Percentiles rank a stretch among this genome's conserved stretches.
phyloP scores from a whole-genome alignment of 23 tunicate genomes.

The Trididemnum nubilum region DNA sequence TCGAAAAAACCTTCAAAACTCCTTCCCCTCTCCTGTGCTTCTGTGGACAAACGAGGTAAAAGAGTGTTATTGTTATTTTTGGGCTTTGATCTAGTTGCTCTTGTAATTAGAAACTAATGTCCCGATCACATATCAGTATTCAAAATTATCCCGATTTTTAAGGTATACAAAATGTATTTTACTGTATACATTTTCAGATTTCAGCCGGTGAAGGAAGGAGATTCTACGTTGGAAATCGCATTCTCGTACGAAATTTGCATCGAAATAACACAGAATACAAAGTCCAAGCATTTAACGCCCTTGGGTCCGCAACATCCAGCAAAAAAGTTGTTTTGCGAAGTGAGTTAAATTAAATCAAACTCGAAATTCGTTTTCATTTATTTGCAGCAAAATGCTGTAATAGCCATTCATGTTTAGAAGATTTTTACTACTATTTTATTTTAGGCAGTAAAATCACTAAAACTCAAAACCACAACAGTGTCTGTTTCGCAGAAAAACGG shows the following conservation, averaged over 20 bases:
- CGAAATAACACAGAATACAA: constrained; percentile 26
- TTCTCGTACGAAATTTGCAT: constrained; percentile 22
- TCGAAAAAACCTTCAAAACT: constrained; percentile 8
- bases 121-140: too few species aligned
- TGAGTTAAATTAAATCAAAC: too few species aligned
- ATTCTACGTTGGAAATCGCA: constrained; percentile 40
- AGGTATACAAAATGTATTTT: too few species aligned
- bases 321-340: neutral
- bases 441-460: too few species aligned
- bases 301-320: constrained; percentile 19
- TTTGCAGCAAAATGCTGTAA: too few species aligned
- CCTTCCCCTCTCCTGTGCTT: constrained; percentile 33
- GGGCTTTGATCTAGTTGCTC: neutral
- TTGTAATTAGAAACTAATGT: too few species aligned
- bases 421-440: too few species aligned
- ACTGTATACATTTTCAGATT: constrained; percentile 24
- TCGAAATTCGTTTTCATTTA: too few species aligned
- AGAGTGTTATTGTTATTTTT: neutral
- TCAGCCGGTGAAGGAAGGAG: constrained; percentile 6
- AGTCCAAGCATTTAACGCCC: constrained; percentile 50
- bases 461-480: too few species aligned
- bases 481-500: too few species aligned
- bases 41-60: constrained; percentile 40
- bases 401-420: too few species aligned
- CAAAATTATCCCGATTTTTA: too few species aligned